These are phyloP conservation scores for Trematomus bernacchii DNA, from an alignment of 2,797 vertebrate species.

Conservation along the genomic window DNA sequence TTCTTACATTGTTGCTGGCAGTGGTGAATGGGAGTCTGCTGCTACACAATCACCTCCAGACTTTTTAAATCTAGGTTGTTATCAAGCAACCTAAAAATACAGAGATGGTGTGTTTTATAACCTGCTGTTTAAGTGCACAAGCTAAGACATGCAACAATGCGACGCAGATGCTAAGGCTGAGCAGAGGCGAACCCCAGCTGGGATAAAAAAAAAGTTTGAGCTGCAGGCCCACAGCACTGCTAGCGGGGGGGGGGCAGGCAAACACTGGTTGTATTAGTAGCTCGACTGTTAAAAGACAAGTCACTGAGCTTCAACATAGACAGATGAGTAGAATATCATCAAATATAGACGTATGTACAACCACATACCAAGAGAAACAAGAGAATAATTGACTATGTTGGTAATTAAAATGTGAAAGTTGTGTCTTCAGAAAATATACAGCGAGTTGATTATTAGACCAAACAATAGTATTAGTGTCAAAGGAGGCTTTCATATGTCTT, in stretches of 20 bases:
- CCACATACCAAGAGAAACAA: not conserved
- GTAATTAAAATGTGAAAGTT: no score
- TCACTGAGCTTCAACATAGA: not conserved
- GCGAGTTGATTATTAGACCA: not conserved
- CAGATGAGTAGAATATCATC: not conserved
- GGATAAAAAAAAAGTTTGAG: not conserved
- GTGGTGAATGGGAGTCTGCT: not conserved
- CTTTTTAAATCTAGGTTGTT: not conserved
- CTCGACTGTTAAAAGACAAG: not conserved
- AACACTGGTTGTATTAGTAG: not conserved
- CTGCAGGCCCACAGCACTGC: not conserved
- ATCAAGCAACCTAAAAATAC: constrained; percentile 9
- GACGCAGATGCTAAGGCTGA: not conserved
- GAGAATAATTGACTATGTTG: no score
- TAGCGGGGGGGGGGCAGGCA: not conserved
- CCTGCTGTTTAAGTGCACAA: constrained; percentile 14
- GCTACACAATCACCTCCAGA: not conserved
- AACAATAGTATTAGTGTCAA: not conserved
- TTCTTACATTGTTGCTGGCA: not conserved
- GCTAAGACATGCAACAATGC: constrained; percentile 8
- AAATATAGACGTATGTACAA: not conserved
- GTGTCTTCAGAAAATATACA: no score
- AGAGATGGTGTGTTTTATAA: constrained; percentile 9
- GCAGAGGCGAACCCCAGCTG: not conserved
- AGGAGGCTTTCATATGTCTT: not conserved